phyloP scores from a whole-genome alignment of 30 jellyfish, hydroid and myxozoan species.

The Rhopilema esculentum region DNA sequence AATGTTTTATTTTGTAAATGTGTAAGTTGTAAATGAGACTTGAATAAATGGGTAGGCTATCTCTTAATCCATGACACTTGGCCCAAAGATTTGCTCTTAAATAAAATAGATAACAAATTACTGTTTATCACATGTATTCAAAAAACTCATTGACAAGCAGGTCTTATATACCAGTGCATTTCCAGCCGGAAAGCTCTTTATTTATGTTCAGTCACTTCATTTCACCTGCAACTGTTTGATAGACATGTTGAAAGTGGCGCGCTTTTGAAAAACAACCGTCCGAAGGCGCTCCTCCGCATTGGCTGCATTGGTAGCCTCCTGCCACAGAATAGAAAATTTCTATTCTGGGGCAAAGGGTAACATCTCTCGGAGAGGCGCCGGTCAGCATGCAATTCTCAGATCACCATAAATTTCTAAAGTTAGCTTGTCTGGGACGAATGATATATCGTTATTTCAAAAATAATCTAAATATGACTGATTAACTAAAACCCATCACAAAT shows the following conservation, averaged over 20 bases:
- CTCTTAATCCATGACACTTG: not conserved
- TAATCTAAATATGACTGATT: no score
- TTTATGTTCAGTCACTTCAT: slow-evolving; percentile 1
- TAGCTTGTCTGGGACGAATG: no score
- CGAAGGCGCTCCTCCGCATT: slow-evolving; percentile 27
- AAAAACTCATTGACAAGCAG: not conserved
- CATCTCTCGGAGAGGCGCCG: no score
- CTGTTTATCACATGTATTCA: not conserved
- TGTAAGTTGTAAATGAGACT: not conserved
- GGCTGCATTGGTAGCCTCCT: no score
- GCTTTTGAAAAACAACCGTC: not conserved
- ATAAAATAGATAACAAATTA: no score
- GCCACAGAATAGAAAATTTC: no score
- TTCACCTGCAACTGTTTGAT: slow-evolving; percentile 36
- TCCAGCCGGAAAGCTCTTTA: not conserved
- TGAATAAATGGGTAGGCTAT: not conserved
- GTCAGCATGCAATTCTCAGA: no score
- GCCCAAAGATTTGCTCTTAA: no score
- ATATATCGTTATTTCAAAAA: no score
- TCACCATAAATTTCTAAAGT: no score
- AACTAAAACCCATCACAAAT: no score
- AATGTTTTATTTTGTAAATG: not conserved
- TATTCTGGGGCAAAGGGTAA: no score
- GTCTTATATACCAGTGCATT: not conserved
- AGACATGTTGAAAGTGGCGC: slow-evolving; percentile 45